Evolutionary conservation across 2,888 invertebrate genomes (phyloP).

Genomic region (Trachelus troglodyta): DNA sequence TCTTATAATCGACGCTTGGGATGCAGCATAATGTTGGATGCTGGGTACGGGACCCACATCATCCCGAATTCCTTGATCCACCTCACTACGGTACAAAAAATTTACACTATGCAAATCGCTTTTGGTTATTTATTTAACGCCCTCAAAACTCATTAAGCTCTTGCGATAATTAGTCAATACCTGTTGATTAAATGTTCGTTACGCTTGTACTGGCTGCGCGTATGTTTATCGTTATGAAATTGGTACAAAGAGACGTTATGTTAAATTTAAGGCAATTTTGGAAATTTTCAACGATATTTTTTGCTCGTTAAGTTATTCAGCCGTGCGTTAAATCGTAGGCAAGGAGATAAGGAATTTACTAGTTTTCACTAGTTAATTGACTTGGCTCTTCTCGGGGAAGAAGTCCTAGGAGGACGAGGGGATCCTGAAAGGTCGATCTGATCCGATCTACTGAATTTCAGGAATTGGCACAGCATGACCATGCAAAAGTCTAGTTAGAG

Average conservation of each 20-base stretch:
- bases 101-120: too few species aligned
- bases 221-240: neutral
- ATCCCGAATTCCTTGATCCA: neutral
- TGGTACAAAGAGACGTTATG: neutral
- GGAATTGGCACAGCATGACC: conserved; percentile 59
- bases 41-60: neutral
- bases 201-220: neutral
- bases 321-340: neutral
- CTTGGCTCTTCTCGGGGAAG: neutral
- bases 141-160: neutral
- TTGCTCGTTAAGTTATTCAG: neutral
- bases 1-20: neutral
- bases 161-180: neutral
- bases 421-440: neutral
- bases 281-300: neutral
- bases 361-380: neutral
- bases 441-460: conserved; percentile 12
- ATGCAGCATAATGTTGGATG: neutral
- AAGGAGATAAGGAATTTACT: neutral
- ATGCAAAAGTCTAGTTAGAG: conserved; percentile 38
- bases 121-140: neutral
- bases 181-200: neutral
- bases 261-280: neutral
- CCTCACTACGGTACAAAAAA: too few species aligned
- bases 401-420: neutral